Evolutionary conservation across 2,113 vertebrate species (phyloP).

Genomic region (Aldabrachelys gigantea): DNA sequence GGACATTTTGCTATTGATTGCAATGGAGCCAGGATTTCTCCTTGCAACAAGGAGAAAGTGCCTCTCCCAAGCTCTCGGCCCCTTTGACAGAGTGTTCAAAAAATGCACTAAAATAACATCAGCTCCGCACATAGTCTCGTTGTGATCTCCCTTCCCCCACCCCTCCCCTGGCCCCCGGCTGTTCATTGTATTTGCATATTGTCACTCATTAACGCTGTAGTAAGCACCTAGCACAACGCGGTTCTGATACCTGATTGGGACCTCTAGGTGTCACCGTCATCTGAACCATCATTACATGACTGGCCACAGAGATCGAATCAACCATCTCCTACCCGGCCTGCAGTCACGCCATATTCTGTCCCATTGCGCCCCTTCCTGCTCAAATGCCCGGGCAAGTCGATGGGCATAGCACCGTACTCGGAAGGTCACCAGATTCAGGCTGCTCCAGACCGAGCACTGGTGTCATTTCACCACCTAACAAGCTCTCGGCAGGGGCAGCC

Average conservation of each 20-base stretch:
- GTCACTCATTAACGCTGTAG: not conserved
- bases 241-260: not conserved
- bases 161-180: not conserved
- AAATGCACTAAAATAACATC: not conserved
- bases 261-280: not conserved
- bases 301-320: not conserved
- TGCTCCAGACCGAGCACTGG: not conserved
- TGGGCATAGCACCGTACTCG: not conserved
- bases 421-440: not conserved
- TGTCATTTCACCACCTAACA: not conserved
- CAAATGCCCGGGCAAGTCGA: rapidly evolving
- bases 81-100: not conserved
- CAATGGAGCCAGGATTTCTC: not conserved
- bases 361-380: not conserved
- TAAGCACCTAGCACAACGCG: not conserved
- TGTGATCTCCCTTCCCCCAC: not conserved
- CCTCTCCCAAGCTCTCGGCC: not conserved
- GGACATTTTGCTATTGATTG: not conserved
- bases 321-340: not conserved
- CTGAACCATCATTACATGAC: not conserved
- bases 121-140: too few species aligned
- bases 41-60: not conserved
- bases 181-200: not conserved
- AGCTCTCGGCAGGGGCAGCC: not conserved
- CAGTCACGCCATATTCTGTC: not conserved